Percentiles rank a stretch among this genome's conserved stretches.
These are phyloP conservation scores for Pseudoips prasinana DNA, from an alignment of 2,888 invertebrate species.

Conservation along the genomic window DNA sequence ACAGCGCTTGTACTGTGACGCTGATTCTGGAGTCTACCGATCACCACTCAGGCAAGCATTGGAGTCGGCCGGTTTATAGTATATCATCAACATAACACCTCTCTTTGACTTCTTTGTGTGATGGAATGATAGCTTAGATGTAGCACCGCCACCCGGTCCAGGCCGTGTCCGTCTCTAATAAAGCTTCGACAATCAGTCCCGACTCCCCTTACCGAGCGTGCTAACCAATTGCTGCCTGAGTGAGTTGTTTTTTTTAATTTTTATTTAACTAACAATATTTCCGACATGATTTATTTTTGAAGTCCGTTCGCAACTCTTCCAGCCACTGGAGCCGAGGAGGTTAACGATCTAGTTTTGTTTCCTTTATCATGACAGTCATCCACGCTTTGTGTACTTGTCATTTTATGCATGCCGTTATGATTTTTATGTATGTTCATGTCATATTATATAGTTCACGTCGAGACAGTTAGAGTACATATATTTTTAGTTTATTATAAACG, in stretches of 20 bases:
- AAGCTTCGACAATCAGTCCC: slow-evolving; percentile 49
- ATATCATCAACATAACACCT: slow-evolving; percentile 73
- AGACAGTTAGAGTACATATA: slow-evolving; percentile 42
- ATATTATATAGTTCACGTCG: slow-evolving; percentile 46
- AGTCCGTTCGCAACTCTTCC: slow-evolving; percentile 62
- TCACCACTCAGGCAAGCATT: slow-evolving; percentile 90
- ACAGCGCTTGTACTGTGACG: slow-evolving; percentile 88
- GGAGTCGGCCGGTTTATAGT: slow-evolving; percentile 81
- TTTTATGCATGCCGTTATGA: slow-evolving; percentile 72
- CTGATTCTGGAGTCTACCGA: slow-evolving; percentile 87
- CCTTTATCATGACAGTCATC: slow-evolving; percentile 34
- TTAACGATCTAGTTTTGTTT: slow-evolving; percentile 34
- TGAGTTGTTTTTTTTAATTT: slow-evolving; percentile 66
- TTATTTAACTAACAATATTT: slow-evolving; percentile 64
- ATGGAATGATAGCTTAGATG: slow-evolving; percentile 76
- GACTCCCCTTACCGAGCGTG: slow-evolving; percentile 61
- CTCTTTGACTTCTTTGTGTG: slow-evolving; percentile 73
- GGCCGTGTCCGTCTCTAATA: slow-evolving; percentile 48
- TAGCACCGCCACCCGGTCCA: slow-evolving; percentile 52
- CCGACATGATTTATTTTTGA: slow-evolving; percentile 77
- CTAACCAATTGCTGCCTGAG: slow-evolving; percentile 82
- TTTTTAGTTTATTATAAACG: slow-evolving; percentile 44
- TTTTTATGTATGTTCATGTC: slow-evolving; percentile 62
- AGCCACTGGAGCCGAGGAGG: slow-evolving; percentile 29
- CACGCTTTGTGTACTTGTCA: slow-evolving; percentile 58